These are phyloP conservation scores for Sitta europaea DNA, from an alignment of 2,113 vertebrate species.

Conservation along the genomic window DNA sequence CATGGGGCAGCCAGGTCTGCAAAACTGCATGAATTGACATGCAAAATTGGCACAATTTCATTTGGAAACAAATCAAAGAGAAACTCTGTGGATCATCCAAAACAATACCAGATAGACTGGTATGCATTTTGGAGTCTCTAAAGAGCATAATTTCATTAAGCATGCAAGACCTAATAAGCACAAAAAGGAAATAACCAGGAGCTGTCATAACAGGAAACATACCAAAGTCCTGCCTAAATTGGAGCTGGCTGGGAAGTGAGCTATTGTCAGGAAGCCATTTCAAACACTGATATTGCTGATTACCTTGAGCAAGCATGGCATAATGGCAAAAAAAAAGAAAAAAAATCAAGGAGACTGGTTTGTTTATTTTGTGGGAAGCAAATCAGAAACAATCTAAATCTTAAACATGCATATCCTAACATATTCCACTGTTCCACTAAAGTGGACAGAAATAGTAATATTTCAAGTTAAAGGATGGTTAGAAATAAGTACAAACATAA, in stretches of 20 bases:
- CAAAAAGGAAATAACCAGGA: slow-evolving; percentile 37
- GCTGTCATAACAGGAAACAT: slow-evolving; percentile 38
- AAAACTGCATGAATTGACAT: not conserved
- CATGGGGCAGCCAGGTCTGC: not conserved
- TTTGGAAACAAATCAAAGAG: not conserved
- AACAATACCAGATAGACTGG: not conserved
- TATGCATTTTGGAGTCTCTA: not conserved
- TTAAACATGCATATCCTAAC: not conserved
- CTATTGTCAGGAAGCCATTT: slow-evolving; percentile 28
- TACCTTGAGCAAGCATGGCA: not conserved
- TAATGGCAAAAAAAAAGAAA: not conserved
- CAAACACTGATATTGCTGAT: not conserved
- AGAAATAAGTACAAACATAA: not conserved
- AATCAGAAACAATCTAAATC: not conserved
- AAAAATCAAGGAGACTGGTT: not conserved
- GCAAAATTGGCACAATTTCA: not conserved
- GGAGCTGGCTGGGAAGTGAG: slow-evolving; percentile 45
- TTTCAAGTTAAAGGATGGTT: not conserved
- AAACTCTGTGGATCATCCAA: not conserved
- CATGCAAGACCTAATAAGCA: slow-evolving; percentile 18
- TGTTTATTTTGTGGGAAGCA: not conserved
- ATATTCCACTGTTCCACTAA: not conserved
- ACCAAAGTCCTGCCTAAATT: not conserved
- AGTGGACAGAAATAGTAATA: not conserved
- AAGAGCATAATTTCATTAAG: slow-evolving; percentile 8